Percentiles rank a stretch among this genome's conserved stretches.
Evolutionary conservation across 2,888 invertebrate genomes (phyloP).

Genomic region (Trisateles emortualis): DNA sequence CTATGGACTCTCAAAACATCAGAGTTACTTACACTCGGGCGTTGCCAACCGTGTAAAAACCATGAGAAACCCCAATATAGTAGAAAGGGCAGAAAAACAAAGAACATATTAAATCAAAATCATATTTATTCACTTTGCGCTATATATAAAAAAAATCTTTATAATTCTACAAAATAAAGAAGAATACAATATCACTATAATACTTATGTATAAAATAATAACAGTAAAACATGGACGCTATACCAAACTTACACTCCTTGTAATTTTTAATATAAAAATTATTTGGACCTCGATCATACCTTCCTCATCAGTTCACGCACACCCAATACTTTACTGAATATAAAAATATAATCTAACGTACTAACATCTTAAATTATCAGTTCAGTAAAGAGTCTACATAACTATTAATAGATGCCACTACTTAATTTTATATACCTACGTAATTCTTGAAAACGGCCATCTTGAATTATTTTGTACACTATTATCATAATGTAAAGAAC

Average conservation of each 20-base stretch:
- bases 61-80: neutral
- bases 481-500: too few relatives aligned
- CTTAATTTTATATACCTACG: too few relatives aligned
- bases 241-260: constrained; percentile 75
- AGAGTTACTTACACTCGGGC: too few relatives aligned
- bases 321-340: constrained; percentile 64
- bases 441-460: neutral
- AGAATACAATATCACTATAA: constrained; percentile 82
- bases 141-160: constrained; percentile 82
- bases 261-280: constrained; percentile 86
- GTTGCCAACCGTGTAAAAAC: too few relatives aligned
- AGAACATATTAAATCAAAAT: constrained; percentile 63
- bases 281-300: constrained; percentile 69
- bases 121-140: constrained; percentile 75
- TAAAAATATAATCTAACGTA: constrained; percentile 66
- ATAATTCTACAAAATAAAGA: constrained; percentile 79
- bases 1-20: too few relatives aligned
- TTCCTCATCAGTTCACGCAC: constrained; percentile 50
- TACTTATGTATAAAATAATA: constrained; percentile 77
- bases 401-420: constrained; percentile 59
- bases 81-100: constrained; percentile 15
- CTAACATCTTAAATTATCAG: constrained; percentile 78
- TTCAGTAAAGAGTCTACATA: constrained; percentile 72
- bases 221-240: constrained; percentile 78
- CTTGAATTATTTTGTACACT: too few relatives aligned